Evolutionary conservation across 92 coral and sea anemone species (phyloP).

Genomic region (Virgularia gustaviana): DNA sequence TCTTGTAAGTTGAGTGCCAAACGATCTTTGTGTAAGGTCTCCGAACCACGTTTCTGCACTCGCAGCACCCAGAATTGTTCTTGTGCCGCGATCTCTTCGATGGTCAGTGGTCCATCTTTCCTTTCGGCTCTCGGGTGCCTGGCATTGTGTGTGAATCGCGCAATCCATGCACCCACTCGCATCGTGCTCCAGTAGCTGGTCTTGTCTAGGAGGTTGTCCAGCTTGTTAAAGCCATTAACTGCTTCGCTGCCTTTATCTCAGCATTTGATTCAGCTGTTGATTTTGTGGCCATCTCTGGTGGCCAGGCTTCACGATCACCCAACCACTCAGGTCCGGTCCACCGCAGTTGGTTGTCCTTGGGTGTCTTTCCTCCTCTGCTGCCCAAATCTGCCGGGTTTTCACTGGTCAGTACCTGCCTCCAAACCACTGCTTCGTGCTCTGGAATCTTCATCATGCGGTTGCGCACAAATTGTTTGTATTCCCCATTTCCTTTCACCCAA

Average conservation of each 20-base stretch:
- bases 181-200: background rate
- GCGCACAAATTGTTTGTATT: background rate
- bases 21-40: too few relatives aligned
- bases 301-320: background rate
- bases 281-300: background rate
- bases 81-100: too few relatives aligned
- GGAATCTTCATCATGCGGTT: background rate
- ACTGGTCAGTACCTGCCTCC: background rate
- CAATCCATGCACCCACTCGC: background rate
- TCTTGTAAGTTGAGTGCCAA: too few relatives aligned
- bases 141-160: background rate
- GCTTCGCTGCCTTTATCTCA: background rate
- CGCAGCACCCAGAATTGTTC: too few relatives aligned
- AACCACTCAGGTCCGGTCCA: background rate
- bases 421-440: background rate
- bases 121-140: background rate
- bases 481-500: slow-evolving; percentile 6
- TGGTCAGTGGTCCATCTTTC: too few relatives aligned
- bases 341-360: background rate
- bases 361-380: background rate
- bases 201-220: background rate
- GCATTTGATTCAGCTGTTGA: background rate
- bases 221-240: background rate
- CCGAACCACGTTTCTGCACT: too few relatives aligned
- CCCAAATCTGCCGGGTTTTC: slow-evolving; percentile 7